Conservation (phyloP, 2,113 vertebrate genomes). For the Scomber scombrus region DNA sequence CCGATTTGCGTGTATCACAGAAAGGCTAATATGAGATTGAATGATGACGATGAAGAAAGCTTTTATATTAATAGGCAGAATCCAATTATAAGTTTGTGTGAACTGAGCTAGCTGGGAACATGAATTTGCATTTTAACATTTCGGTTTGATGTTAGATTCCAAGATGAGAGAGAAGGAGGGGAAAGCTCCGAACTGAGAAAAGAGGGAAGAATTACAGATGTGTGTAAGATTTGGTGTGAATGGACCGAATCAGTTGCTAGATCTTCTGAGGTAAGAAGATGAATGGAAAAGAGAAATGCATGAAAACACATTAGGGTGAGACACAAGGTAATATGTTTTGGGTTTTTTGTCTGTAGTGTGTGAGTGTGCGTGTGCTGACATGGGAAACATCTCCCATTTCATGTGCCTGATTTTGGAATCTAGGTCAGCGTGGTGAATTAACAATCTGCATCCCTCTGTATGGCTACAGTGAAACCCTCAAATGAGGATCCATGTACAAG, state of each 20-base stretch:
- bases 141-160: constrained; percentile 79
- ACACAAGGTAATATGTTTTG: neutral
- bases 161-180: constrained; percentile 64
- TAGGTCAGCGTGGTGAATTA: constrained; percentile 79
- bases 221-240: constrained; percentile 45
- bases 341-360: constrained; percentile 20
- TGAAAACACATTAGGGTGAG: constrained; percentile 30
- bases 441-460: constrained; percentile 75
- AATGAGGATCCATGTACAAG: constrained; percentile 43
- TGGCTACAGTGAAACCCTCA: constrained; percentile 63
- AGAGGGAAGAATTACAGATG: constrained; percentile 44
- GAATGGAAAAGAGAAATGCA: constrained; percentile 22
- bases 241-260: constrained; percentile 45
- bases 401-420: constrained; percentile 66
- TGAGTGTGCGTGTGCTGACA: constrained; percentile 36
- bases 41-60: constrained; percentile 74
- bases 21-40: constrained; percentile 65
- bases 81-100: constrained; percentile 85
- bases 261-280: constrained; percentile 48
- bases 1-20: constrained; percentile 51
- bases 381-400: constrained; percentile 34
- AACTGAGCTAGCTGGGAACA: constrained; percentile 68
- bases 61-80: constrained; percentile 80
- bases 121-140: constrained; percentile 80
- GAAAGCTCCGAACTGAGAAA: constrained; percentile 46